phyloP scores from a whole-genome alignment of 2,113 vertebrate genomes.

The Alethe castanea region DNA sequence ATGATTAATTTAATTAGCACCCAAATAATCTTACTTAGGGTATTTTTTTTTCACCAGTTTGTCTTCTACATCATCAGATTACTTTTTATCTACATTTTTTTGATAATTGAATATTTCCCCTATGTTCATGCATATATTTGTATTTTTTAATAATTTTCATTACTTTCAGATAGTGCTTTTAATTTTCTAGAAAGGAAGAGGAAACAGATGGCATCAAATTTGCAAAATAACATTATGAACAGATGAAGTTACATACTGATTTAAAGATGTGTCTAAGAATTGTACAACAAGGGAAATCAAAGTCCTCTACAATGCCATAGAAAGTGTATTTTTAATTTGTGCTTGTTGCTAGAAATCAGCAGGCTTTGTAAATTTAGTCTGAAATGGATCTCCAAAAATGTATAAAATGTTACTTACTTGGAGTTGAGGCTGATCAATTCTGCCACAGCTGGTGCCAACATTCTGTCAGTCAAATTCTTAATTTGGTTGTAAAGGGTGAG shows the following conservation, averaged over 20 bases:
- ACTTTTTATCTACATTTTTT: neutral
- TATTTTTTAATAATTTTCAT: neutral
- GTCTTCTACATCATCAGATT: neutral
- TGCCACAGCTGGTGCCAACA: conserved; percentile 81
- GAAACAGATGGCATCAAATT: neutral
- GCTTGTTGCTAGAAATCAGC: neutral
- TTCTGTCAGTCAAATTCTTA: conserved; percentile 68
- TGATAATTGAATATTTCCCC: neutral
- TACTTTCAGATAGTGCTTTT: neutral
- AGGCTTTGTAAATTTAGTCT: neutral
- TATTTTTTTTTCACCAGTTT: neutral
- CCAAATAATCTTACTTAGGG: neutral
- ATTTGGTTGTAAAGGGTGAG: conserved; percentile 53
- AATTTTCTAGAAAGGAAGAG: neutral
- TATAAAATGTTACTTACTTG: conserved; percentile 75
- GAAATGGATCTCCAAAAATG: neutral
- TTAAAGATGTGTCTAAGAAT: neutral
- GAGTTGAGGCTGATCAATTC: conserved; percentile 73
- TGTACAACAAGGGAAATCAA: neutral
- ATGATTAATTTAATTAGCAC: neutral
- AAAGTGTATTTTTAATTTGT: neutral
- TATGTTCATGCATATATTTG: neutral
- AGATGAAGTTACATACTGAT: neutral
- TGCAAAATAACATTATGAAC: neutral
- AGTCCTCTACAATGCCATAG: neutral